A percentile compares a stretch with the other conserved stretches of the same genome.
phyloP scores from a whole-genome alignment of 2,797 vertebrate species.

The Enteromius mattozi region DNA sequence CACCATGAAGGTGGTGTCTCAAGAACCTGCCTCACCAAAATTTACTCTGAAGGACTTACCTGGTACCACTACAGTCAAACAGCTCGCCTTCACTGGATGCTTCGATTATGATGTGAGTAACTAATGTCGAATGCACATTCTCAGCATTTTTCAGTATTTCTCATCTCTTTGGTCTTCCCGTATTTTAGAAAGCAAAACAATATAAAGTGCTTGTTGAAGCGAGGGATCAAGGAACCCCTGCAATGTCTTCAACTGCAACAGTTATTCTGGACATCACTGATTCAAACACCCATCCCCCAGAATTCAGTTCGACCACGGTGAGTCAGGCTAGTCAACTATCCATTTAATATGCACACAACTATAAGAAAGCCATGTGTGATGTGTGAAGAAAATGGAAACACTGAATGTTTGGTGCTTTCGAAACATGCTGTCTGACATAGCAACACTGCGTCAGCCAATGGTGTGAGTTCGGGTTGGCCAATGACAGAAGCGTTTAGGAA shows the following conservation, averaged over 20 bases:
- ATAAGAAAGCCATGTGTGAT: neutral
- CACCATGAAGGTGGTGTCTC: slow-evolving; percentile 71
- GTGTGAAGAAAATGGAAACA: neutral
- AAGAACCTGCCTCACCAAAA: slow-evolving; percentile 69
- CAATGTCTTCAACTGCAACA: slow-evolving; percentile 70
- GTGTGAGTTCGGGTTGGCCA: neutral
- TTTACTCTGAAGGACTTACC: slow-evolving; percentile 57
- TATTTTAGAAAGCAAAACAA: slow-evolving; percentile 70
- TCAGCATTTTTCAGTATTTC: neutral
- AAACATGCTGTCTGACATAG: neutral
- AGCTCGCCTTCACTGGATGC: slow-evolving; percentile 76
- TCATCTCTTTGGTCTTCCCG: neutral
- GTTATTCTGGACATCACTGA: slow-evolving; percentile 74
- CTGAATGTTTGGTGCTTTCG: no score
- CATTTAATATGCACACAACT: neutral
- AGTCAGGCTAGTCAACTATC: slow-evolving; percentile 28
- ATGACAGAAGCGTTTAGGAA: no score
- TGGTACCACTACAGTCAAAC: slow-evolving; percentile 8
- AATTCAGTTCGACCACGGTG: slow-evolving; percentile 70
- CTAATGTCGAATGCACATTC: neutral
- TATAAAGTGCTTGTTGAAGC: slow-evolving; percentile 76
- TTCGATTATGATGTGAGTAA: slow-evolving; percentile 82
- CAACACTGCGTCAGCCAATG: neutral
- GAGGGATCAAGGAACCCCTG: slow-evolving; percentile 73
- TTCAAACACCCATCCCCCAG: slow-evolving; percentile 79